These are phyloP conservation scores for Tringa solitaria DNA, from an alignment of 2,113 vertebrate species.

Conservation along the genomic window DNA sequence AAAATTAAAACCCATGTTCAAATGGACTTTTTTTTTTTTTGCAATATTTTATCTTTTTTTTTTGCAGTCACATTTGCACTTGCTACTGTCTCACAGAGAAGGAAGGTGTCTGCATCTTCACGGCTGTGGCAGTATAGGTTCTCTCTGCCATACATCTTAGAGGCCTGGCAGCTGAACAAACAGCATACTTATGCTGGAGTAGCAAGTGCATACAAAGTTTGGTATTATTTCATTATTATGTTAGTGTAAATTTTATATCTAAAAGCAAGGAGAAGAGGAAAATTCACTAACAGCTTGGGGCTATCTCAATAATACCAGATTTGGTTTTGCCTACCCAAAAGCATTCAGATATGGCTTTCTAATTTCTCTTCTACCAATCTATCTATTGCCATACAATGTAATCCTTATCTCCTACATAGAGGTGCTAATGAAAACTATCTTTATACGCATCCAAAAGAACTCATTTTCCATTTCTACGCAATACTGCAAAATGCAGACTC, in stretches of 20 bases:
- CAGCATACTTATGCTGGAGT: rapidly evolving
- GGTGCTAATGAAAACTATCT: background rate
- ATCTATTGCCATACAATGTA: background rate
- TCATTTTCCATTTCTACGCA: background rate
- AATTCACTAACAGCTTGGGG: background rate
- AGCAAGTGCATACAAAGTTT: background rate
- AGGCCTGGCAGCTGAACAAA: background rate
- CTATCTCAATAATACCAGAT: background rate
- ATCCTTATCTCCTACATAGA: background rate
- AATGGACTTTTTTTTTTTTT: background rate
- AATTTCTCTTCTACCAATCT: background rate
- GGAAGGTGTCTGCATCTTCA: background rate
- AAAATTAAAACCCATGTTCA: rapidly evolving
- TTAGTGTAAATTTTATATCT: background rate
- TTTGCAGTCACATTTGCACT: background rate
- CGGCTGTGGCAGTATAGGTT: rapidly evolving
- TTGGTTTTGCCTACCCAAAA: background rate
- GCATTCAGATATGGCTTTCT: background rate
- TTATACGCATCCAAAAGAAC: background rate
- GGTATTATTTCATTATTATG: background rate
- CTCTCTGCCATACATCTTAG: background rate
- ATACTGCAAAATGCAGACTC: background rate
- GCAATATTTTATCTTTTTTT: background rate
- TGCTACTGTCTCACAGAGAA: background rate
- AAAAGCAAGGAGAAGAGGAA: background rate